A percentile compares a stretch with the other conserved stretches of the same genome.
phyloP scores from a whole-genome alignment of 2,797 vertebrate genomes.

The Alauda arvensis region DNA sequence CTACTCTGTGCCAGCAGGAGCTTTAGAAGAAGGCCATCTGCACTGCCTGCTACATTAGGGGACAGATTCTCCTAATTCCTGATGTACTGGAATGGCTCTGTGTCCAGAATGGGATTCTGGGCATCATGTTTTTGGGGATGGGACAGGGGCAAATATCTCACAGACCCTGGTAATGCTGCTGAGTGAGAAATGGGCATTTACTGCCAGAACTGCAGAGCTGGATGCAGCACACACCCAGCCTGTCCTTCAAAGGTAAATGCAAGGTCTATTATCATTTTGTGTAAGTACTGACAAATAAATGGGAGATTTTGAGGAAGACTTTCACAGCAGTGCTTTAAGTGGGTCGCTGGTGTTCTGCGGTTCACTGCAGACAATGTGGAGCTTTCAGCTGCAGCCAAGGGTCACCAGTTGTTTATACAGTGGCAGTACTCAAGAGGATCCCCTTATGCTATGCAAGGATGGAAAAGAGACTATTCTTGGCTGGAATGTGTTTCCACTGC shows the following conservation, averaged over 20 bases:
- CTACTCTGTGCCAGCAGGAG: neutral
- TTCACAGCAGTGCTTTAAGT: neutral
- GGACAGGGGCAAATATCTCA: neutral
- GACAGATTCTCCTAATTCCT: neutral
- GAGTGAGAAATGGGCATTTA: neutral
- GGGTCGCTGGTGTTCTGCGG: neutral
- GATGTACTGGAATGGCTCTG: neutral
- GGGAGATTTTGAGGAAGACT: neutral
- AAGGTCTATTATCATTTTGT: accelerated
- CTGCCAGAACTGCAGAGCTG: no score
- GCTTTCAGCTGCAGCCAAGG: neutral
- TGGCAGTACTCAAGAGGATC: neutral
- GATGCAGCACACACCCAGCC: neutral
- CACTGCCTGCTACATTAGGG: neutral
- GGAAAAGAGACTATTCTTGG: neutral
- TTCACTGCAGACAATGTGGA: neutral
- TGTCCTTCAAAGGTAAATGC: neutral
- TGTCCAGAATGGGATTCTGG: neutral
- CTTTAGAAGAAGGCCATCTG: slow-evolving; percentile 13
- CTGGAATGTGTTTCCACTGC: neutral
- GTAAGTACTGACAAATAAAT: neutral
- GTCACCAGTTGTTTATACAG: neutral
- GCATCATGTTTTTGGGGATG: neutral
- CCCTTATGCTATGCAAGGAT: neutral
- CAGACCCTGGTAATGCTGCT: neutral